Conservation (phyloP, 2,888 invertebrate species). For the Machimus atricapillus region DNA sequence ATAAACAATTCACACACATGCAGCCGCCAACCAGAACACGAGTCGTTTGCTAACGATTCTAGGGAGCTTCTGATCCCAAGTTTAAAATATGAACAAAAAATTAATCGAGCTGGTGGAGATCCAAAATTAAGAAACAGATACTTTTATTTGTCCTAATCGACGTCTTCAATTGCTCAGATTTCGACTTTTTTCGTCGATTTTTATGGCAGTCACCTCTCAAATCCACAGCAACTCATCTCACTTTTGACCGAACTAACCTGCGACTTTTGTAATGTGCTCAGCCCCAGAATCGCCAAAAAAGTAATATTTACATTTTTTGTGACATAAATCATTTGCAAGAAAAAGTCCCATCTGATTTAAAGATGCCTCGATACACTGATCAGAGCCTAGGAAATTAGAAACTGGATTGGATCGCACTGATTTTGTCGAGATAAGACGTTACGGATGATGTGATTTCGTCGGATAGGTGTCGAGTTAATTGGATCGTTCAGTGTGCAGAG, state of each 20-base stretch:
- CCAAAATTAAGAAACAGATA: conserved; percentile 17
- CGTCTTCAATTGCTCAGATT: conserved; percentile 43
- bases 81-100: background rate
- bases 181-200: background rate
- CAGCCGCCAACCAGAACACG: background rate
- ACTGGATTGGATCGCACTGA: conserved; percentile 18
- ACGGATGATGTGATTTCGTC: conserved; percentile 2
- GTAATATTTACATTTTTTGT: conserved; percentile 36
- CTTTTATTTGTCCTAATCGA: conserved; percentile 37
- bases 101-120: background rate
- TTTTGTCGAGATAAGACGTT: conserved; percentile 19
- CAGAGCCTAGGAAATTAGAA: conserved; percentile 13
- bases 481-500: conserved; percentile 2
- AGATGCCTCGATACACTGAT: background rate
- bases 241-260: background rate
- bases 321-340: conserved; percentile 27
- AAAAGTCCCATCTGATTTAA: conserved; percentile 6
- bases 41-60: background rate
- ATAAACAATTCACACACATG: background rate
- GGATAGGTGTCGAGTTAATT: conserved; percentile 39
- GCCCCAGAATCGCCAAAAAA: background rate
- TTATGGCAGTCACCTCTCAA: background rate
- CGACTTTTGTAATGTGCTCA: background rate
- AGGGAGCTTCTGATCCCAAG: background rate
- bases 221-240: background rate